These are phyloP conservation scores for Malurus melanocephalus DNA, from an alignment of 2,113 vertebrate species.

Conservation along the genomic window DNA sequence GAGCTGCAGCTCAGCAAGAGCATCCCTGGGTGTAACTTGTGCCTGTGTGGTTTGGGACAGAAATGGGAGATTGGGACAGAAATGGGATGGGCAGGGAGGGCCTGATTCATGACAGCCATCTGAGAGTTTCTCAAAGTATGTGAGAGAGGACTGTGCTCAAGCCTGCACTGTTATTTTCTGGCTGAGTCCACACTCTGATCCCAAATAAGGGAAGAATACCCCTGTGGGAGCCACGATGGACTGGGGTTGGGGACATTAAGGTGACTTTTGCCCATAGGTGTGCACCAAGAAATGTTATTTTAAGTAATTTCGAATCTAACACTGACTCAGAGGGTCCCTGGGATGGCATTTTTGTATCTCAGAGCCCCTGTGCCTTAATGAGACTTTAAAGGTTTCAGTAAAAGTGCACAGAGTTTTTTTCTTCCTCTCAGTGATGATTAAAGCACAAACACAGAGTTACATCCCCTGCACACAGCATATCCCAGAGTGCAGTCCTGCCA, in stretches of 20 bases:
- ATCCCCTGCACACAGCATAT: background rate
- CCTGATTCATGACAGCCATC: background rate
- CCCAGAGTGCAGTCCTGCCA: background rate
- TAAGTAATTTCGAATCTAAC: background rate
- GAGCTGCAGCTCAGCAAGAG: background rate
- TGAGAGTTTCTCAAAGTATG: background rate
- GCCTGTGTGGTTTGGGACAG: background rate
- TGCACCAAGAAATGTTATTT: background rate
- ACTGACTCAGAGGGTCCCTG: background rate
- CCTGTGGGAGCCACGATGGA: background rate
- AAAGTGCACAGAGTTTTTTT: background rate
- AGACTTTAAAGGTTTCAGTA: background rate
- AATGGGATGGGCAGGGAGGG: background rate
- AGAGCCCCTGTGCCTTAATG: background rate
- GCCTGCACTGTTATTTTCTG: background rate
- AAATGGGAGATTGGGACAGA: background rate
- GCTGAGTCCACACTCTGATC: background rate
- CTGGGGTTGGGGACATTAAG: background rate
- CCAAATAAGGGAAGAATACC: background rate
- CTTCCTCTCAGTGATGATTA: background rate
- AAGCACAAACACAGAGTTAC: background rate
- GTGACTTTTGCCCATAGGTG: background rate
- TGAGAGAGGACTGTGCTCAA: background rate
- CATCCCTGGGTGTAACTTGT: background rate
- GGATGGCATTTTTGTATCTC: background rate